These are phyloP conservation scores for Tetragonisca angustula DNA, from an alignment of 2,888 invertebrate genomes.

Conservation along the genomic window DNA sequence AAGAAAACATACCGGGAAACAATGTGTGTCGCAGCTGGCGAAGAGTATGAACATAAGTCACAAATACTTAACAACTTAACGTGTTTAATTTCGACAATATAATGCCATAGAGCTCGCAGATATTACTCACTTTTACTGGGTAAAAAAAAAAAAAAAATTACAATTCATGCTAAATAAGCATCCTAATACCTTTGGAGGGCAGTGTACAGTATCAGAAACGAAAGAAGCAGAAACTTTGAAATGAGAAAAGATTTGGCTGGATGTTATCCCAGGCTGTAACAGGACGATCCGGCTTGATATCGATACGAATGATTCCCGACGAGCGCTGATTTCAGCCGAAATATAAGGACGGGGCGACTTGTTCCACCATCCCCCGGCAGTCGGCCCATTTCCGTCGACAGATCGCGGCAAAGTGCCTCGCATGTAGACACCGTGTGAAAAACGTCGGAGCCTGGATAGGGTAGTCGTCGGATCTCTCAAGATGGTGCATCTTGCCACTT, in stretches of 20 bases:
- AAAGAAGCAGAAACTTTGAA: neutral
- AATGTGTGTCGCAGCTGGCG: too few species aligned
- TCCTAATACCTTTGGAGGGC: too few species aligned
- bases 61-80: too few species aligned
- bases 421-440: slow-evolving; percentile 58
- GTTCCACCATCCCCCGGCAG: slow-evolving; percentile 12
- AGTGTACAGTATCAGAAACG: neutral
- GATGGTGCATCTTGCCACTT: slow-evolving; percentile 70
- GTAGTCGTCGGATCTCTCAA: slow-evolving; percentile 63
- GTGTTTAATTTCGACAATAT: too few species aligned
- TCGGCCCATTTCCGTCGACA: slow-evolving; percentile 63
- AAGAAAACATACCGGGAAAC: too few species aligned
- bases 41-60: too few species aligned
- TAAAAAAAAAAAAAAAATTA: too few species aligned
- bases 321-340: slow-evolving; percentile 32
- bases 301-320: neutral
- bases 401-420: slow-evolving; percentile 66
- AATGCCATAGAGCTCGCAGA: too few species aligned
- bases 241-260: neutral
- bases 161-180: too few species aligned
- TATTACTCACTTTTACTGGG: too few species aligned
- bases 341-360: neutral
- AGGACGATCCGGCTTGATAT: neutral
- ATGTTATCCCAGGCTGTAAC: neutral
- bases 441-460: slow-evolving; percentile 62